phyloP scores from a whole-genome alignment of 2,888 invertebrate species.

The Notodonta ziczac region DNA sequence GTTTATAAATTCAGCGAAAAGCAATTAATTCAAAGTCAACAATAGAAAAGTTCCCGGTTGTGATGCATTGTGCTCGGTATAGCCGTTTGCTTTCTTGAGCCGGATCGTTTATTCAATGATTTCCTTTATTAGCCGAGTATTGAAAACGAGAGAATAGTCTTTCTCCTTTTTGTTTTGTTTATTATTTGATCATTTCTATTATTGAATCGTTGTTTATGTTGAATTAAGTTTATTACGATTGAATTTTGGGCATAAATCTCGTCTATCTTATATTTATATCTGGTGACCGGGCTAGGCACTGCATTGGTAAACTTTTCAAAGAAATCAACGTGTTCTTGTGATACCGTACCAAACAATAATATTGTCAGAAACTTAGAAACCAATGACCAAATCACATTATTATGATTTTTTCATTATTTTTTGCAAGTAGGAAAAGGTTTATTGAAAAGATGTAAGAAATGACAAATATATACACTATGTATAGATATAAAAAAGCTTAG shows the following conservation, averaged over 20 bases:
- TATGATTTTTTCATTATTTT: too few species aligned
- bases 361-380: too few species aligned
- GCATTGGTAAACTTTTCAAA: too few species aligned
- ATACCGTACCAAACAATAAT: too few species aligned
- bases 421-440: too few species aligned
- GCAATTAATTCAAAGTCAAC: slow-evolving; percentile 79
- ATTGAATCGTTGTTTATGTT: slow-evolving; percentile 24
- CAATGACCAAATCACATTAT: too few species aligned
- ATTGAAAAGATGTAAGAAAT: too few species aligned
- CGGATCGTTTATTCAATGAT: slow-evolving; percentile 68
- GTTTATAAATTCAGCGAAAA: slow-evolving; percentile 66
- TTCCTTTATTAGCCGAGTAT: slow-evolving; percentile 77
- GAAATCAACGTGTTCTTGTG: too few species aligned
- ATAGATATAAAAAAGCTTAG: too few species aligned
- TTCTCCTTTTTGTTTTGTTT: slow-evolving; percentile 47
- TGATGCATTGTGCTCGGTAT: slow-evolving; percentile 77
- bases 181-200: slow-evolving; percentile 37
- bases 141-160: slow-evolving; percentile 60
- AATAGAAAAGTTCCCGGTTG: slow-evolving; percentile 77
- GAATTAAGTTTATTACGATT: slow-evolving; percentile 21
- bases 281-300: too few species aligned
- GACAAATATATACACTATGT: too few species aligned
- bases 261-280: too few species aligned
- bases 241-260: not conserved
- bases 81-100: slow-evolving; percentile 74